phyloP scores from a whole-genome alignment of 2,797 vertebrate species.

The Lycodopsis pacificus region DNA sequence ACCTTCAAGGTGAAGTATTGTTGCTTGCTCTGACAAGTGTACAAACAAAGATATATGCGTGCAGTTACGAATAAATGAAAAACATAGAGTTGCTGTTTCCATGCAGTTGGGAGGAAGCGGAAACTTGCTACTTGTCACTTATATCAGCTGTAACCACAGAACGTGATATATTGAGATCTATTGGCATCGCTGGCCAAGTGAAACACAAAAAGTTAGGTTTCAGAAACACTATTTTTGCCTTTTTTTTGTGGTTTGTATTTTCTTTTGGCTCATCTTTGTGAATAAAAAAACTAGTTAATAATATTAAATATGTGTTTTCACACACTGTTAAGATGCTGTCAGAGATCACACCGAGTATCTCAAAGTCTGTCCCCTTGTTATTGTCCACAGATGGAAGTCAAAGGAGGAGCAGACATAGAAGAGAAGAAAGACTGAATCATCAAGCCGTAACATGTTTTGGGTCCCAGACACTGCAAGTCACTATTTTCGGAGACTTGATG shows the following conservation, averaged over 20 bases:
- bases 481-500: too few species aligned
- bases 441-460: too few species aligned
- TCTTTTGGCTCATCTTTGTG: not conserved
- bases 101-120: not conserved
- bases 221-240: not conserved
- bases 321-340: constrained; percentile 22
- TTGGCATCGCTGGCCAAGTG: not conserved
- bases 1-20: not conserved
- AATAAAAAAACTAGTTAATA: not conserved
- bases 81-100: not conserved
- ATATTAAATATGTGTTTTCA: constrained; percentile 14
- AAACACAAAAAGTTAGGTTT: not conserved
- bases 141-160: not conserved
- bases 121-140: not conserved
- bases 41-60: not conserved
- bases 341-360: constrained; percentile 17
- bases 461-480: too few species aligned
- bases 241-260: not conserved
- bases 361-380: constrained; percentile 16
- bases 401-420: constrained; percentile 10
- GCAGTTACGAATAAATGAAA: not conserved
- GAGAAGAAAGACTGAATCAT: not conserved
- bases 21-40: not conserved
- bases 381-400: constrained; percentile 30
- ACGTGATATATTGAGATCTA: not conserved